Evolutionary conservation across 1,140 invertebrate species (phyloP).

Genomic region (Aphaenogaster floridana): DNA sequence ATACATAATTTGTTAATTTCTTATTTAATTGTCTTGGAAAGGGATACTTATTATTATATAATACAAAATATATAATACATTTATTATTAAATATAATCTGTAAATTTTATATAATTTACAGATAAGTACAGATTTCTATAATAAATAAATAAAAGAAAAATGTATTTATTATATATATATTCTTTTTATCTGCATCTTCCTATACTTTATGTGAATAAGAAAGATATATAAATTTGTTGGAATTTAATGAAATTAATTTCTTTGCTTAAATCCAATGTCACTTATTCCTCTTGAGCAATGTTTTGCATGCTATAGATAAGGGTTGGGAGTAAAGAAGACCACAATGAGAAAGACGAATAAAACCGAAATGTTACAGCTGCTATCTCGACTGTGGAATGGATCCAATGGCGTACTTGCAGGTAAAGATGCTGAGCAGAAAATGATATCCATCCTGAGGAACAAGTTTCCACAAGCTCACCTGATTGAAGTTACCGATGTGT

Average conservation of each 20-base stretch:
- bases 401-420: constrained; percentile 79
- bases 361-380: constrained; percentile 84
- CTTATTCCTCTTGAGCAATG: constrained; percentile 7
- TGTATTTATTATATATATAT: neutral
- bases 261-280: neutral
- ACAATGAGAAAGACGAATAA: constrained; percentile 78
- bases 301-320: constrained; percentile 40
- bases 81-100: neutral
- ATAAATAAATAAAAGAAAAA: neutral
- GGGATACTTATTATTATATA: too few relatives aligned
- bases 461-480: constrained; percentile 90
- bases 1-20: too few relatives aligned
- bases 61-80: neutral
- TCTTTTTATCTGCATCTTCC: neutral
- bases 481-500: constrained; percentile 91
- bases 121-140: neutral
- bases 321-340: neutral
- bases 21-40: too few relatives aligned
- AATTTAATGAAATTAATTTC: constrained; percentile 23
- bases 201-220: neutral
- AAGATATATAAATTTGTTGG: neutral
- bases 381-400: constrained; percentile 84
- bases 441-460: constrained; percentile 85
- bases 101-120: neutral
- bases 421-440: constrained; percentile 85